Evolutionary conservation across 1,140 invertebrate species (phyloP).

Genomic region (Bilobella aurantiaca): DNA sequence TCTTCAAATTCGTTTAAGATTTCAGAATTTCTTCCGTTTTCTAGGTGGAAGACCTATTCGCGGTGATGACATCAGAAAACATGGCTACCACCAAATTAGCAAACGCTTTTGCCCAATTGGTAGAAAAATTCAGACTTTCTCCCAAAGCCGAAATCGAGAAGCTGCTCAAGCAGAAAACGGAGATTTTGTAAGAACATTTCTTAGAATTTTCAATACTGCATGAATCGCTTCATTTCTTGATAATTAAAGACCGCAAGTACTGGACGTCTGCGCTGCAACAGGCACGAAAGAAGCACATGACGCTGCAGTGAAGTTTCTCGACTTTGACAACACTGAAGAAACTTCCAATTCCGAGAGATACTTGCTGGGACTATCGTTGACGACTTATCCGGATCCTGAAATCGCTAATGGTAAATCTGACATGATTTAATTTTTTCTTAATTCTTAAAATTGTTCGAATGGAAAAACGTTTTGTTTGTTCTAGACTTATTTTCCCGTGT

Average conservation of each 20-base stretch:
- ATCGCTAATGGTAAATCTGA: conserved; percentile 47
- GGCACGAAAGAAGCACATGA: conserved; percentile 56
- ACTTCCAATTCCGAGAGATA: conserved; percentile 57
- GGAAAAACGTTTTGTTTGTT: neutral
- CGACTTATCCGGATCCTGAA: conserved; percentile 48
- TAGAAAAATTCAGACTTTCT: conserved; percentile 49
- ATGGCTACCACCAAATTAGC: conserved; percentile 55
- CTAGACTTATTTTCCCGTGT: conserved; percentile 38
- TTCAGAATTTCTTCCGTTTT: too few relatives aligned
- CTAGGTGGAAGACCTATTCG: conserved; percentile 34
- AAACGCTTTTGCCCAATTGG: conserved; percentile 50
- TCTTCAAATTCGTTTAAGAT: too few relatives aligned
- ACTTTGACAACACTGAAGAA: conserved; percentile 48
- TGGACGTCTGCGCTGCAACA: conserved; percentile 57
- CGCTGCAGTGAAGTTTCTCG: conserved; percentile 54
- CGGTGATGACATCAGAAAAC: conserved; percentile 44
- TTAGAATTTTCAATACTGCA: neutral
- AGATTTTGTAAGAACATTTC: conserved; percentile 22
- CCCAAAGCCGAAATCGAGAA: conserved; percentile 50
- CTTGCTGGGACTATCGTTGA: conserved; percentile 57
- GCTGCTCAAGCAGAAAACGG: conserved; percentile 43
- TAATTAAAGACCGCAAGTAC: conserved; percentile 51
- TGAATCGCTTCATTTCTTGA: conserved; percentile 21
- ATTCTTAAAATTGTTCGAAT: neutral
- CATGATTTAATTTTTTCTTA: conserved; percentile 14